phyloP scores from a whole-genome alignment of 2,113 vertebrate genomes.

The Odobenus rosmarus region DNA sequence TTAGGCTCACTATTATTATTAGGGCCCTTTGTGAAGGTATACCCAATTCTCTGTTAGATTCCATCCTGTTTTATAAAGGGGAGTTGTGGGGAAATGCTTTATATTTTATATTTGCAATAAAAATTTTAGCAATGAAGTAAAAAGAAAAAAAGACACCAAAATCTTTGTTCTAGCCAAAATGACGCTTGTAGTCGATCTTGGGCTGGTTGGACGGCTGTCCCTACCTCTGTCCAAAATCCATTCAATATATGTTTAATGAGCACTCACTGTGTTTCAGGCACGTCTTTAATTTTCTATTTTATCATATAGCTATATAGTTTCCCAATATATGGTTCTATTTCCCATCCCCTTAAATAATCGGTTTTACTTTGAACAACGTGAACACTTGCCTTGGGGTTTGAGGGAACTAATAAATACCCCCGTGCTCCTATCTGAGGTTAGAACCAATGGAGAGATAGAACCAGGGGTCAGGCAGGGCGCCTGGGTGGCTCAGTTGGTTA shows the following conservation, averaged over 20 bases:
- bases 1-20: not conserved
- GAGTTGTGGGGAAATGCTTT: not conserved
- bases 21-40: not conserved
- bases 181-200: not conserved
- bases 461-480: not conserved
- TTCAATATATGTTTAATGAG: not conserved
- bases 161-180: not conserved
- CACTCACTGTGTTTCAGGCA: not conserved
- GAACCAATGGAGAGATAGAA: not conserved
- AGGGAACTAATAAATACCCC: constrained; percentile 4
- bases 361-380: constrained; percentile 19
- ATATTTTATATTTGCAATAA: constrained; percentile 11
- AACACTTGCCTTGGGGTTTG: not conserved
- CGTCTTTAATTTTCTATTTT: constrained; percentile 6
- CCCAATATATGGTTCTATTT: not conserved
- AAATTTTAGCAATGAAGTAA: constrained; percentile 1
- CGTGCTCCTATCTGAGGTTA: constrained; percentile 19
- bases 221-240: not conserved
- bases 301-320: not conserved
- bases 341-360: not conserved
- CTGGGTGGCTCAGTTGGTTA: no score
- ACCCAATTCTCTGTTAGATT: not conserved
- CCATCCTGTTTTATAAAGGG: not conserved
- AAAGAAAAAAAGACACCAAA: not conserved
- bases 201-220: not conserved